phyloP scores from a whole-genome alignment of 2,797 vertebrate genomes.

The Sebastes paucispinis region DNA sequence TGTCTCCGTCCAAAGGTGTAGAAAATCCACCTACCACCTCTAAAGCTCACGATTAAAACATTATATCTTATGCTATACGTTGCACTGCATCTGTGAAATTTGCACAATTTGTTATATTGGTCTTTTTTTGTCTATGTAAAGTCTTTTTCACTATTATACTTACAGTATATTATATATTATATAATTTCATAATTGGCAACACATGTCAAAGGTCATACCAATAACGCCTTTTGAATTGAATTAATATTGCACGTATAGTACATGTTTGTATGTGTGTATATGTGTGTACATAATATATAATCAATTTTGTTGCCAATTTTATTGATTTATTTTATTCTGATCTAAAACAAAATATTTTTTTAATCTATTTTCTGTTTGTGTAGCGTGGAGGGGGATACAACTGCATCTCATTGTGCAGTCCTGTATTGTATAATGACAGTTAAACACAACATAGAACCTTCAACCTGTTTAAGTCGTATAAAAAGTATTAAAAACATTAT shows the following conservation, averaged over 20 bases:
- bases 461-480: not conserved
- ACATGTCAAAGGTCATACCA: rapidly evolving
- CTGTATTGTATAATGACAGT: not conserved
- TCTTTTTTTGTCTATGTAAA: not conserved
- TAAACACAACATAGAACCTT: not conserved
- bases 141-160: not conserved
- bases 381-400: rapidly evolving
- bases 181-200: no score
- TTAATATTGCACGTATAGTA: not conserved
- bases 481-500: not conserved
- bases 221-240: no score
- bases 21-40: no score
- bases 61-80: not conserved
- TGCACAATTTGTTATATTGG: not conserved
- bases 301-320: rapidly evolving
- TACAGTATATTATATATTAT: no score
- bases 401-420: not conserved
- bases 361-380: not conserved
- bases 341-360: no score
- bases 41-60: not conserved
- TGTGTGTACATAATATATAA: rapidly evolving
- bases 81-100: not conserved
- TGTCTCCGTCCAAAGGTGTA: no score
- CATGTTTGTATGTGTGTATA: not conserved
- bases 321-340: no score